Evolutionary conservation across 2,888 invertebrate species (phyloP).

Genomic region (Lagria hirta): DNA sequence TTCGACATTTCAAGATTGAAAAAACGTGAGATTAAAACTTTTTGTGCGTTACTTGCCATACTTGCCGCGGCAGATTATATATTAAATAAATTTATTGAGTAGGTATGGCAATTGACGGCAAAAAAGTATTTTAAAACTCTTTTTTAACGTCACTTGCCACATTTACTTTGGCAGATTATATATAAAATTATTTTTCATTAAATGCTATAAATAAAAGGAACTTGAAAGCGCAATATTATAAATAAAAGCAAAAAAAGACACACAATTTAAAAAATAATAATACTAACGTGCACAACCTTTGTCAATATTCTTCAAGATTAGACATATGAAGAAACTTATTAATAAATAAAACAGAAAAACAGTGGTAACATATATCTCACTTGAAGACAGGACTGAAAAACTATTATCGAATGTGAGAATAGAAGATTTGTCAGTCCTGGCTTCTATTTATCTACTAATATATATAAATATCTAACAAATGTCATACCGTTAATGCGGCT

Average conservation of each 20-base stretch:
- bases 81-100: no score
- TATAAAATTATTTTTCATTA: no score
- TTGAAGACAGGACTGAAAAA: slow-evolving; percentile 35
- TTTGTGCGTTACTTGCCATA: no score
- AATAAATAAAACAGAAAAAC: slow-evolving; percentile 39
- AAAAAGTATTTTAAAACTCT: no score
- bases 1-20: no score
- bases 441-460: slow-evolving; percentile 24
- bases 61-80: no score
- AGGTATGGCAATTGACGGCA: no score
- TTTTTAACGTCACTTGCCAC: no score
- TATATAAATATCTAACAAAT: slow-evolving; percentile 40
- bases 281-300: slow-evolving; percentile 29
- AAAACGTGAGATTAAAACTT: no score
- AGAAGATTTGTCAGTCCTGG: slow-evolving; percentile 28
- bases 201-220: slow-evolving; percentile 30
- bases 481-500: slow-evolving; percentile 32
- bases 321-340: slow-evolving; percentile 14
- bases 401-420: slow-evolving; percentile 13
- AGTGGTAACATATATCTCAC: slow-evolving; percentile 53
- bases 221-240: slow-evolving; percentile 34
- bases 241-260: slow-evolving; percentile 32
- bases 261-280: slow-evolving; percentile 31
- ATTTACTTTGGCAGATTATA: no score
- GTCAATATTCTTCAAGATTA: slow-evolving; percentile 13